Conservation (phyloP, 2,113 vertebrate genomes). For the Sardina pilchardus region DNA sequence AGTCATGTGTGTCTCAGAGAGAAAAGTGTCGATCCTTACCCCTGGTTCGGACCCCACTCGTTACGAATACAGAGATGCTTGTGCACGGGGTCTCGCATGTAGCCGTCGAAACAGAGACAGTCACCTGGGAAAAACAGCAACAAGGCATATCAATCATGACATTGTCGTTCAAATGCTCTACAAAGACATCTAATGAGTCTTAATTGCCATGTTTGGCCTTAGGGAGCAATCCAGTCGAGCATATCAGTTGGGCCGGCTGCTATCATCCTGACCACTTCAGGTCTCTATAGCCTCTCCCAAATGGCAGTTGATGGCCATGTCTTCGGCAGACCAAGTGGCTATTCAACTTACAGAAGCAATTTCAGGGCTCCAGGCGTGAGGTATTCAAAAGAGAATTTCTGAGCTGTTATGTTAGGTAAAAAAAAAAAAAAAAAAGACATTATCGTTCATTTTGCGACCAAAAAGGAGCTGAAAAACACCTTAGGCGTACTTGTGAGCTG, state of each 20-base stretch:
- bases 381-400: not conserved
- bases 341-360: constrained; percentile 8
- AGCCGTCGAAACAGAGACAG: constrained; percentile 93
- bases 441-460: not conserved
- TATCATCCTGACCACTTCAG: not conserved
- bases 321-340: not conserved
- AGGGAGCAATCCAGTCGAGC: not conserved
- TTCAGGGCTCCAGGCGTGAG: not conserved
- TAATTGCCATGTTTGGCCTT: not conserved
- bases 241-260: not conserved
- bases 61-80: constrained; percentile 98
- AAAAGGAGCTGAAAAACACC: not conserved
- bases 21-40: constrained; percentile 76
- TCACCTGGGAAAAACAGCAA: constrained; percentile 76
- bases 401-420: not conserved
- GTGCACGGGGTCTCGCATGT: constrained; percentile 96
- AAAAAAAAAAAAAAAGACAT: not conserved
- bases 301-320: not conserved
- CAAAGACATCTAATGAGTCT: not conserved
- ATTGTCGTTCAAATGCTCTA: not conserved
- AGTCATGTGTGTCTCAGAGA: not conserved
- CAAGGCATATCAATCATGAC: not conserved
- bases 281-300: not conserved
- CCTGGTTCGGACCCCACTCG: constrained; percentile 97
- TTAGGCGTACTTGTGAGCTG: not conserved